Percentiles rank a stretch among this genome's conserved stretches.
phyloP scores from a whole-genome alignment of 2,797 vertebrate genomes.

The Centropyge bicolor region DNA sequence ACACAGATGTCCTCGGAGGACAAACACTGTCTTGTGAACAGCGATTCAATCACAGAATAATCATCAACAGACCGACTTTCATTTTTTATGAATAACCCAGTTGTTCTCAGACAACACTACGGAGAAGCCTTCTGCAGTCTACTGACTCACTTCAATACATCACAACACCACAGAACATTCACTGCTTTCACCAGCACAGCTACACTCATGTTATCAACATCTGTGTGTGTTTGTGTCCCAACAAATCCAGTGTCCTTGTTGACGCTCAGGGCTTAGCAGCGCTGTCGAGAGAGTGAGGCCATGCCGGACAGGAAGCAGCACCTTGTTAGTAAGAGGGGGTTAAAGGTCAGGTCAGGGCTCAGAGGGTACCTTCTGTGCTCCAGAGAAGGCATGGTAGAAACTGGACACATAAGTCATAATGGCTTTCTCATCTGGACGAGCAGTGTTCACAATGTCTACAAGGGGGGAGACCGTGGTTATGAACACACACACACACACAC shows the following conservation, averaged over 20 bases:
- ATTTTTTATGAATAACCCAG: background rate
- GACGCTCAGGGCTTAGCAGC: conserved; percentile 54
- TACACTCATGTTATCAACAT: background rate
- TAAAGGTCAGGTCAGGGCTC: conserved; percentile 45
- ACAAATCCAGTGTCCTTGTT: background rate
- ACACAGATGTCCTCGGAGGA: background rate
- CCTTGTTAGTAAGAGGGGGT: conserved; percentile 54
- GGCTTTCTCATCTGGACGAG: conserved; percentile 97
- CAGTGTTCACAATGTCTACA: conserved; percentile 96
- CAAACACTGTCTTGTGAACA: background rate
- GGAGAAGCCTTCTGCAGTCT: background rate
- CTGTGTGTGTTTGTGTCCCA: conserved; percentile 52
- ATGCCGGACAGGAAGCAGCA: conserved; percentile 77
- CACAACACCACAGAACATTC: background rate
- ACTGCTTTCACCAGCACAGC: conserved; percentile 28
- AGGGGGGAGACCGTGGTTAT: conserved; percentile 63
- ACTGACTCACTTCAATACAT: background rate
- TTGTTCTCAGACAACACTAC: background rate
- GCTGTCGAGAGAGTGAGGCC: conserved; percentile 70
- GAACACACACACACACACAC: conserved; percentile 46
- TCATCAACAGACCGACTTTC: background rate
- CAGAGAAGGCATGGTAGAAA: conserved; percentile 99
- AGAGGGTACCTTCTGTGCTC: conserved; percentile 88
- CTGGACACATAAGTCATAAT: conserved; percentile 99
- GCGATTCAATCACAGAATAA: background rate